Evolutionary conservation across 2,888 invertebrate genomes (phyloP), one percentile per base, ranked within the genome.

Genomic region (Nysson spinosus): DNA sequence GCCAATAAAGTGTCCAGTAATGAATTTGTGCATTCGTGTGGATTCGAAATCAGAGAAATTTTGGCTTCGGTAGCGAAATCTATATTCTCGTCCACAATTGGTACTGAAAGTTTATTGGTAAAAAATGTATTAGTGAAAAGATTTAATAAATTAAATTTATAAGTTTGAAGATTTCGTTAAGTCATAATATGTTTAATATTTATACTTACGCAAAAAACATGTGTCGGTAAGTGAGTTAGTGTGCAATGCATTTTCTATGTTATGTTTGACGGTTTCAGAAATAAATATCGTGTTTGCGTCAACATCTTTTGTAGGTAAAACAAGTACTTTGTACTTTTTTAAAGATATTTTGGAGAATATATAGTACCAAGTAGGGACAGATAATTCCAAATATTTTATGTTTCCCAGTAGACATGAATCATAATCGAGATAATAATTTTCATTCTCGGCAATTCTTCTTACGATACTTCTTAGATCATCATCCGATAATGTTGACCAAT

Each of bases 1-100:
- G 89, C 90, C 30, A 95, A 82, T 43, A 93, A 85, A 47, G 89
- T 86, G 83, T 92, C 92, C 0, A 90, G 83, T 37, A 92, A 88
- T 44, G 89, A 87, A 0, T 70, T 65, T 2, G 76, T 42, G 40
- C 54, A 78, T 1, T 81, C 79, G 22, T 77, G 42, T 0, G 82
- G 78, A 67, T 78, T 83, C 4, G 72, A 58, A 16, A 87, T 77
- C 40, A 83, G 52, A 6, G 84, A 83, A 57, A 86, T 65, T 57
- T 52, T 81, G 4, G 77, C 80, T 61, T 83, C 79, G 6, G 56
- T 66, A 11, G 84, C 83, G 70, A 71, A 83, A 1, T 39, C 39
- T 40, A 50, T 4, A 5, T 5, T 9, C 16, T 70, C 55, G 26
- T 75, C 47, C 39, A 51, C 20, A 12, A 49, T 52, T 22, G 80